These are phyloP conservation scores for Mirza zaza DNA, from an alignment of 2,113 vertebrate genomes.

Conservation along the genomic window DNA sequence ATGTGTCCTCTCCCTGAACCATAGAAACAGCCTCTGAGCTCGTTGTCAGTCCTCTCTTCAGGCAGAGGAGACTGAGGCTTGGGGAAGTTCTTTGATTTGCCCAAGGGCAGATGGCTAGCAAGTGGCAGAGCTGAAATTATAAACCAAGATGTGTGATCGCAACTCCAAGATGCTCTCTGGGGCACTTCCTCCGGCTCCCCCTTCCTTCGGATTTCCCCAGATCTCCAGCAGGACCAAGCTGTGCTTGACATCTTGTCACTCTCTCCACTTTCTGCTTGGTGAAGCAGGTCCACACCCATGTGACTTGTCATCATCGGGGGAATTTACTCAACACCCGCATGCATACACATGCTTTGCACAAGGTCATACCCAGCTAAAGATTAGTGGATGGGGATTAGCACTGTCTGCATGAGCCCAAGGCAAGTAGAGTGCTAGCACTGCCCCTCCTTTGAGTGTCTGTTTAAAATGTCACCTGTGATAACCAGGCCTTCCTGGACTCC, in stretches of 20 bases:
- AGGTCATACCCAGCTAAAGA: constrained; percentile 1
- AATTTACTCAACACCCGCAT: background rate
- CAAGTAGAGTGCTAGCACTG: accelerated
- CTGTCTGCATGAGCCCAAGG: accelerated
- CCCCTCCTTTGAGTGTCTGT: background rate
- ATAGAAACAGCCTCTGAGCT: background rate
- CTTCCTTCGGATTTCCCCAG: background rate
- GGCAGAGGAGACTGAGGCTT: background rate
- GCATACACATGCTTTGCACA: background rate
- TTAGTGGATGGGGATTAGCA: background rate
- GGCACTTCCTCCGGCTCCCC: too few species aligned
- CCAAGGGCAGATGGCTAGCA: background rate
- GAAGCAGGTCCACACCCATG: background rate
- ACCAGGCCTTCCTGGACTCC: background rate
- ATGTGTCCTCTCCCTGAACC: background rate
- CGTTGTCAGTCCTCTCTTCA: background rate
- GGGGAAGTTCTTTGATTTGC: background rate
- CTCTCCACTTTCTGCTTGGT: background rate
- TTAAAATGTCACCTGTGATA: background rate
- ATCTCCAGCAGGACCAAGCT: background rate
- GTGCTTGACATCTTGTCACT: background rate
- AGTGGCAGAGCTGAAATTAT: background rate
- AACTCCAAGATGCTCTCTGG: background rate
- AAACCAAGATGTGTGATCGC: background rate
- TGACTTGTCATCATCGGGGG: background rate